Conservation (phyloP, 2,113 vertebrate species). For the Girardinichthys multiradiatus region DNA sequence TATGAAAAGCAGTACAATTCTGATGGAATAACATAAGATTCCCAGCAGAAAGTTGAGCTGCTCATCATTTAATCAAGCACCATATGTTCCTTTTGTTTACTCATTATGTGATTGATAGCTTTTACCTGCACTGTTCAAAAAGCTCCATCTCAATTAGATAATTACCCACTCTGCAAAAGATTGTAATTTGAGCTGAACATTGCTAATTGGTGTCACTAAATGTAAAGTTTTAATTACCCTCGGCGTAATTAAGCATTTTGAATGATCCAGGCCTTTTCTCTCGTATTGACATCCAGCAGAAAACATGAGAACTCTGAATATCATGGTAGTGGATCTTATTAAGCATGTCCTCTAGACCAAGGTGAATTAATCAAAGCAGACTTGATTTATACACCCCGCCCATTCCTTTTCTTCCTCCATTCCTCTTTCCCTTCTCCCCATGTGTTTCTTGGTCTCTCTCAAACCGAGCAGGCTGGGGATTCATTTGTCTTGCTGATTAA, state of each 20-base stretch:
- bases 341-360: slow-evolving; percentile 72
- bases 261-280: slow-evolving; percentile 45
- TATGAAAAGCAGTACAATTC: background rate
- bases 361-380: slow-evolving; percentile 79
- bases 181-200: slow-evolving; percentile 56
- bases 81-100: slow-evolving; percentile 27
- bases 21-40: background rate
- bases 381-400: slow-evolving; percentile 68
- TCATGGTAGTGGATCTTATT: slow-evolving; percentile 78
- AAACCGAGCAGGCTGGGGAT: slow-evolving; percentile 62
- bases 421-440: slow-evolving; percentile 28
- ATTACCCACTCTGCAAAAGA: slow-evolving; percentile 46
- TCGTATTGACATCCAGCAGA: slow-evolving; percentile 72
- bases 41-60: background rate
- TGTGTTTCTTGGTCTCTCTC: slow-evolving; percentile 41
- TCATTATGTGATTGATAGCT: slow-evolving; percentile 31
- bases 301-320: slow-evolving; percentile 71
- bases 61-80: slow-evolving; percentile 3
- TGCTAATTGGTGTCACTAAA: slow-evolving; percentile 63
- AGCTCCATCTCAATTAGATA: slow-evolving; percentile 37
- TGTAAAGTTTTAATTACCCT: slow-evolving; percentile 54
- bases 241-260: slow-evolving; percentile 51
- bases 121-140: slow-evolving; percentile 25
- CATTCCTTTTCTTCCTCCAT: slow-evolving; percentile 49
- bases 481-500: slow-evolving; percentile 82